Base-by-base conservation (phyloP, 1,140 invertebrate species). In the Drosophila santomea region DNA sequence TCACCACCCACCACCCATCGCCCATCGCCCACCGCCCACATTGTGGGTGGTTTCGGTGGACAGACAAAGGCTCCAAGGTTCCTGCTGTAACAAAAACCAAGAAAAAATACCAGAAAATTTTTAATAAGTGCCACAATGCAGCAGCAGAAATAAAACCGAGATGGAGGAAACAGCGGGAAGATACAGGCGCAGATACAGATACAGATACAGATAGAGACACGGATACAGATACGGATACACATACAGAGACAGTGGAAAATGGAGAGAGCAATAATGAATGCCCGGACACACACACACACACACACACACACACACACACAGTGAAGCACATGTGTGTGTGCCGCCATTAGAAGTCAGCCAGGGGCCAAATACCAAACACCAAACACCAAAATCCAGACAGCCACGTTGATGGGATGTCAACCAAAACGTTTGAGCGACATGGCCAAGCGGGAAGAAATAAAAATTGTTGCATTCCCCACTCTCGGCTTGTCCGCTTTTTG, bases 71-170 rank as follows among this genome's bases (percentile, higher is more conserved):
- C 66, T 39, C 60, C 68, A 82, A 78, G 60, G 75, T 74, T 66
- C 55, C 69, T 44, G 23, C 55, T 68, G 23, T 48, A 58, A 56
- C 38, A 54, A 38, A 63, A 69, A 57, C 23, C 32, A 50, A 51
- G 57, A 77, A 62, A 71, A 74, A 66, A 63, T 66, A 78, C 63
- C 63, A 85, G 78, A 78, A 85, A 71, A 86, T 86, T 85, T 86
- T 88, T 88, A 86, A 86, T 86, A 90, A 88, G 86, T 84, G 80
- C 84, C 85, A 90, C 85, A 89, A 85, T 90, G 84, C 83, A 69
- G 79, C 69, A 59, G 36, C 43, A 78, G 59, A 47, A 62, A 45
- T 56, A 45, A 52, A 52, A 68, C 45, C 60, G 35, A 51, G 45
- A 39, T 32, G 39, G 39, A 35, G 38, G 32, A 61, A 39, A 6